These are phyloP conservation scores for Scytalopus superciliaris DNA, from an alignment of 2,113 vertebrate species.

Conservation along the genomic window DNA sequence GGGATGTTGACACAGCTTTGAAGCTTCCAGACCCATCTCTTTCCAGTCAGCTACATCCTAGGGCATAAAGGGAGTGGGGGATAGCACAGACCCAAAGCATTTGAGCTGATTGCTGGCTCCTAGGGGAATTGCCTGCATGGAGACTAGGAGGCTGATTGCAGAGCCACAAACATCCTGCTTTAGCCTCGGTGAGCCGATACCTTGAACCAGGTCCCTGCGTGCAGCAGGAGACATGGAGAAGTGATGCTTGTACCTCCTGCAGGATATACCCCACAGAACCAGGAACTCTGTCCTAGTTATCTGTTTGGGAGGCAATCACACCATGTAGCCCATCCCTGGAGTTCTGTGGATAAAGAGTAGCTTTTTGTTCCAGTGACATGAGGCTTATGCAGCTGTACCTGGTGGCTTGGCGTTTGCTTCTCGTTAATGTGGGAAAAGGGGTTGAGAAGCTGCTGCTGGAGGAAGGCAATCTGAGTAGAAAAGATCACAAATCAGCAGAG, in stretches of 20 bases:
- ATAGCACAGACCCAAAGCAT: neutral
- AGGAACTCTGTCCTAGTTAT: neutral
- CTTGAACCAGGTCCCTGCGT: accelerated
- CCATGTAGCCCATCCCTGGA: neutral
- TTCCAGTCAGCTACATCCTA: neutral
- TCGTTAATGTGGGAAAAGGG: neutral
- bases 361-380: neutral
- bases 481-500: conserved; percentile 1
- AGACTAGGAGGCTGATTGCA: neutral
- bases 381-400: neutral
- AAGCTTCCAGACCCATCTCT: neutral
- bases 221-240: neutral
- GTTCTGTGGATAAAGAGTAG: neutral
- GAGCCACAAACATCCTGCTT: neutral
- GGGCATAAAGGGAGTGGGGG: neutral
- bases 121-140: neutral
- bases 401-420: neutral
- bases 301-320: neutral
- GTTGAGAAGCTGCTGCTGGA: neutral
- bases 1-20: neutral
- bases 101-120: neutral
- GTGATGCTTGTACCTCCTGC: neutral
- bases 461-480: neutral
- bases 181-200: neutral
- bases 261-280: neutral